These are phyloP conservation scores for Eremophila alpestris DNA, from an alignment of 2,797 vertebrate species.

Conservation along the genomic window DNA sequence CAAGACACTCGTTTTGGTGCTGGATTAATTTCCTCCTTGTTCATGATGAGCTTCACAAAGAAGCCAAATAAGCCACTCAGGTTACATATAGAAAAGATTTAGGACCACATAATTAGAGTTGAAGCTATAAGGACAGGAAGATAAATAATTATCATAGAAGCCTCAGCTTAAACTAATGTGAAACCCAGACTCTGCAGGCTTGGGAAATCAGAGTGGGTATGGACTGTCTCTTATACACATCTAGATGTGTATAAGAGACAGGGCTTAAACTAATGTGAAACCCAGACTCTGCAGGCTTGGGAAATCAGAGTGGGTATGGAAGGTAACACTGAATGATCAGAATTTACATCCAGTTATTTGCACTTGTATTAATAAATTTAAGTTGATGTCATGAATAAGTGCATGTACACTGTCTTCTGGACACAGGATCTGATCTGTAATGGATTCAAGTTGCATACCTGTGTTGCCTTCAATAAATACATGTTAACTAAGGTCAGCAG, in stretches of 20 bases:
- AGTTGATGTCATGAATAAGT: background rate
- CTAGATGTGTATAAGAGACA: too few relatives aligned
- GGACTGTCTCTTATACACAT: too few relatives aligned
- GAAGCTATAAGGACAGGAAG: background rate
- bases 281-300: fast-evolving
- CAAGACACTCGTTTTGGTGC: background rate
- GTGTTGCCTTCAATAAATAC: background rate
- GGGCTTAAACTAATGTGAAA: background rate
- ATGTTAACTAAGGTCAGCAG: background rate
- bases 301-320: background rate
- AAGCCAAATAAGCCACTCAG: background rate
- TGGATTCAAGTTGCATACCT: background rate
- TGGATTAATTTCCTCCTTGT: background rate
- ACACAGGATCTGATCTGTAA: background rate
- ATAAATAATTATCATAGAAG: background rate
- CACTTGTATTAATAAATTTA: background rate
- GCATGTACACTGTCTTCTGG: background rate
- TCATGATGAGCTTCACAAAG: background rate
- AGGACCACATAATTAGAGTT: background rate
- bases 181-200: fast-evolving
- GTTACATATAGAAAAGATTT: background rate
- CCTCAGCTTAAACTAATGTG: background rate
- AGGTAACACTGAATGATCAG: background rate
- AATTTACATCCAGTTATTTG: background rate
- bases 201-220: background rate